A percentile compares a stretch with the other conserved stretches of the same genome.
Conservation (phyloP, 1,140 invertebrate species). For the Aphaenogaster ashmeadi region DNA sequence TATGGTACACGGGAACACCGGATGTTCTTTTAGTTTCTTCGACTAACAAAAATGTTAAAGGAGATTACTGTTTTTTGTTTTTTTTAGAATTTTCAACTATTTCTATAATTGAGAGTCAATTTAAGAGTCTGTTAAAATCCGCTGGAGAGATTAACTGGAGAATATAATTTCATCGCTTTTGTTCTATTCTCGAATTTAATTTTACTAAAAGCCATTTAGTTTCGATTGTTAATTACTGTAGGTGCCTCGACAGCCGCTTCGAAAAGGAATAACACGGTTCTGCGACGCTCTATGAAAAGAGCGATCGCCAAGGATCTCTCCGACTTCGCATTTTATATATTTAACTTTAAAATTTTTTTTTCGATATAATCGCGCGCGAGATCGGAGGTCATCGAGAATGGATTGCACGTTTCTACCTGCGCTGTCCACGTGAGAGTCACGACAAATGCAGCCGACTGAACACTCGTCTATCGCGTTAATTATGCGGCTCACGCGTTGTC, state of each 20-base stretch:
- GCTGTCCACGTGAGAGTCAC: conserved; percentile 47
- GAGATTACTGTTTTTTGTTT: background rate
- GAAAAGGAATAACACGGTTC: background rate
- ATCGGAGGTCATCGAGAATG: background rate
- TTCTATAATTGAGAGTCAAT: background rate
- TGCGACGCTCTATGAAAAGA: background rate
- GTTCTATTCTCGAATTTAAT: background rate
- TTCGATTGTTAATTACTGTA: conserved; percentile 7
- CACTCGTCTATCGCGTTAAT: conserved; percentile 40
- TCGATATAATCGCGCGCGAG: background rate
- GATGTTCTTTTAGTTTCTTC: background rate
- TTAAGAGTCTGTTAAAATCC: background rate
- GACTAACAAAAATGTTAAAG: background rate
- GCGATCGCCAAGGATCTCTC: background rate
- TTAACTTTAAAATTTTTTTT: background rate
- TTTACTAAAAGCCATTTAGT: background rate
- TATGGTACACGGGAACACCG: background rate
- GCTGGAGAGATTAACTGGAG: background rate
- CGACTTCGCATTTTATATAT: background rate
- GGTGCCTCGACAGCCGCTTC: background rate
- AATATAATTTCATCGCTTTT: background rate
- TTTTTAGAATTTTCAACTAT: background rate
- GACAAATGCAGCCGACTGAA: conserved; percentile 22
- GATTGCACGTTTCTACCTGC: conserved; percentile 23
- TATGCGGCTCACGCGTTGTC: background rate